Evolutionary conservation across 2,888 invertebrate genomes (phyloP).

Genomic region (Drosophila meridiana): DNA sequence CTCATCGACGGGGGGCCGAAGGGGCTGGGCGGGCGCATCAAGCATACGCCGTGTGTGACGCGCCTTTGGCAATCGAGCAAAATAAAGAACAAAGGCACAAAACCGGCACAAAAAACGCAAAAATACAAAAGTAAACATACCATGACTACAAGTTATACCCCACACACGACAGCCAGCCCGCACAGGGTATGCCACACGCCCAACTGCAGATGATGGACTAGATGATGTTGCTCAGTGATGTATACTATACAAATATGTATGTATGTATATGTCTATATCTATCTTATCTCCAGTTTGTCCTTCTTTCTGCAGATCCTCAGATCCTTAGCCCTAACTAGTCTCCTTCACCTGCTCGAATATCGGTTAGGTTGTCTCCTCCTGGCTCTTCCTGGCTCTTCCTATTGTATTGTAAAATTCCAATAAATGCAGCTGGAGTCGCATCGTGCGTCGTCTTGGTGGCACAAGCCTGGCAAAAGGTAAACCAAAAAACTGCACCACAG

Average conservation of each 20-base stretch:
- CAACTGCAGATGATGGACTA: neutral
- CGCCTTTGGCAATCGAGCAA: slow-evolving; percentile 55
- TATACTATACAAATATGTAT: too few relatives aligned
- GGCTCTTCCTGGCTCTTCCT: slow-evolving; percentile 40
- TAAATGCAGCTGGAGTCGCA: slow-evolving; percentile 60
- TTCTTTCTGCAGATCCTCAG: neutral
- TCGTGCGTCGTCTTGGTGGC: slow-evolving; percentile 3
- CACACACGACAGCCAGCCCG: neutral
- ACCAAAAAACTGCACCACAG: slow-evolving; percentile 28
- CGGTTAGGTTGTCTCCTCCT: too few relatives aligned
- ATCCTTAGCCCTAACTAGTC: neutral
- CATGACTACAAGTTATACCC: slow-evolving; percentile 35
- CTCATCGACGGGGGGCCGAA: slow-evolving; percentile 38
- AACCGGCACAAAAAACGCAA: slow-evolving; percentile 14
- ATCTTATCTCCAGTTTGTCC: neutral
- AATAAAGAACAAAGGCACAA: slow-evolving; percentile 30
- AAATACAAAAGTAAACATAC: slow-evolving; percentile 5
- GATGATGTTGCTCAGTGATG: too few relatives aligned
- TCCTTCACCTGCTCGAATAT: neutral
- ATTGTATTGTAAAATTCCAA: slow-evolving; percentile 81
- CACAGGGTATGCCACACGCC: neutral
- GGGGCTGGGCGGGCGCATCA: slow-evolving; percentile 30
- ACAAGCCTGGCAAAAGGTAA: slow-evolving; percentile 22
- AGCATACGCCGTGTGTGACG: slow-evolving; percentile 46
- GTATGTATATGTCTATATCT: neutral